Base-by-base conservation (phyloP, 2,888 invertebrate genomes). In the Polymixis lichenea region DNA sequence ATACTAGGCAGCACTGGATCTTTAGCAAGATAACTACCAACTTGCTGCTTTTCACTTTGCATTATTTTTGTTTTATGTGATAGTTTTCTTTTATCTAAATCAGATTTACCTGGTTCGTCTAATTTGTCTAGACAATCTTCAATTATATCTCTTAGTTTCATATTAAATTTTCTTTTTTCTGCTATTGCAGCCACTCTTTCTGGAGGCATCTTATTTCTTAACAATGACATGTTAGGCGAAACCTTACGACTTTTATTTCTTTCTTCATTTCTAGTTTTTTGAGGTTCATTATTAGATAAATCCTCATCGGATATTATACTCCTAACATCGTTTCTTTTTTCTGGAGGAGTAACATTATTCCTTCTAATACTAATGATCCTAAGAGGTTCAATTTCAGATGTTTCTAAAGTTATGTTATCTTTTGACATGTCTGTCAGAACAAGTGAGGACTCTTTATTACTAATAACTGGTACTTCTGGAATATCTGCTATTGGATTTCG, bases 161-260 rank as follows among this genome's bases (percentile, higher is more conserved):
- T 95, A 86, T 96, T 96, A 83, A 95, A 96, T 77, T 93, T 92
- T 78, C 96, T 91, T 85, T 96, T 96, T 87, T 94, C 90, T 84
- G 93, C 90, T 75, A 96, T 96, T 55, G 91, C 94, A 64, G 95
- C 95, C 56, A 90, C 82, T 86, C 95, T 93, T 86, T 95, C 94
- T 65, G 94, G 93, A 17, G 93, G 88, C 70, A 95, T 88, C 43
- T 76, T 79, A 72, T 74, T 87, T 66, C 77, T 85, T 71, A 83
- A 25, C 51, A 83, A 74, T 49, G 83, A 86, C 58, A 25, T 83
- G 53, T 68, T 75, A 5, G 60, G 68, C 60, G 32, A 46, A 53
- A 43, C 43, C 17, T 28, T 28, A 58, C 32, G 38, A 32, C n/a
- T 68, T 68, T 68, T 71, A 67, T 28, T 53, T 19, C 43, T 43